These are phyloP conservation scores for Pygoscelis adeliae DNA, from an alignment of 2,113 vertebrate species.

Conservation along the genomic window DNA sequence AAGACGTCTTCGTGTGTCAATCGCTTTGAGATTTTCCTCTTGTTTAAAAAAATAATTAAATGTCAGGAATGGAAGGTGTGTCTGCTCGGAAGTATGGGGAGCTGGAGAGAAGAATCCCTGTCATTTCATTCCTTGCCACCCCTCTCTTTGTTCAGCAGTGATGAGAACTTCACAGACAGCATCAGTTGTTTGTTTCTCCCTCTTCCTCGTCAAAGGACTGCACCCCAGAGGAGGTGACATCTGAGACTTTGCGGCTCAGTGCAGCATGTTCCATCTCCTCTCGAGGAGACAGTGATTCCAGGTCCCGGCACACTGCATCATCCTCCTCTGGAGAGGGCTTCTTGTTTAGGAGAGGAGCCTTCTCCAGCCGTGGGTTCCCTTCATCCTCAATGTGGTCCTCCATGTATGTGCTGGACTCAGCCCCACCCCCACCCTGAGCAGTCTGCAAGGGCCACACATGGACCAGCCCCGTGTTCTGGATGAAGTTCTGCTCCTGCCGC, in stretches of 20 bases:
- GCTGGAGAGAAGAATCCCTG: constrained; percentile 54
- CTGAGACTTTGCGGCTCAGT: constrained; percentile 89
- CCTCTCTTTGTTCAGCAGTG: constrained; percentile 39
- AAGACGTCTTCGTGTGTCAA: background rate
- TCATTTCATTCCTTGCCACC: constrained; percentile 25
- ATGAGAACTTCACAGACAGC: constrained; percentile 43
- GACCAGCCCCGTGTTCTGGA: constrained; percentile 79
- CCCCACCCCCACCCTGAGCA: constrained; percentile 60
- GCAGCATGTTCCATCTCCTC: constrained; percentile 87
- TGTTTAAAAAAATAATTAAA: constrained; percentile 61
- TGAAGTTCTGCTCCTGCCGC: constrained; percentile 76
- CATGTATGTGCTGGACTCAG: constrained; percentile 78
- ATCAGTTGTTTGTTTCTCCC: constrained; percentile 84
- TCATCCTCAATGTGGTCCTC: constrained; percentile 82
- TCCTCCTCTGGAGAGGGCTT: constrained; percentile 84
- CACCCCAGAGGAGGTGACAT: constrained; percentile 87
- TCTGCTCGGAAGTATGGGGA: constrained; percentile 20
- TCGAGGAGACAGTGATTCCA: constrained; percentile 87
- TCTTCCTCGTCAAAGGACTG: constrained; percentile 92
- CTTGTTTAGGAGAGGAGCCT: constrained; percentile 86
- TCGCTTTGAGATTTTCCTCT: constrained; percentile 25
- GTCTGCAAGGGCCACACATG: constrained; percentile 87
- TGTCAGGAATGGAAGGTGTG: constrained; percentile 37
- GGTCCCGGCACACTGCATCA: constrained; percentile 89
- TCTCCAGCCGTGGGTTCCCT: constrained; percentile 82